phyloP scores from a whole-genome alignment of 2,888 invertebrate species.

The Andrena minutula region DNA sequence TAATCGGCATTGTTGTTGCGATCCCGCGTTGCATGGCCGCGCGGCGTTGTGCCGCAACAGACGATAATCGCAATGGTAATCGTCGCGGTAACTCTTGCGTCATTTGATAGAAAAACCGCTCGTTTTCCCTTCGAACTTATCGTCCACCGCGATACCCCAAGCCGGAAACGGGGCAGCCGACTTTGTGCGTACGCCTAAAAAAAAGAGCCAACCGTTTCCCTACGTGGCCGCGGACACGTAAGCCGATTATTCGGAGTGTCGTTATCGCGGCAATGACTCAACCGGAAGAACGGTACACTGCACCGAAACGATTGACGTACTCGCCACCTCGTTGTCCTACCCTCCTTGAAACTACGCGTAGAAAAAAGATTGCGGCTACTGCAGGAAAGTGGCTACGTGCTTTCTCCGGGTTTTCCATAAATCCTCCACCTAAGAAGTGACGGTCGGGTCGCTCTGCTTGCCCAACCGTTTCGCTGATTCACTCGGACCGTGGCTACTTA shows the following conservation, averaged over 20 bases:
- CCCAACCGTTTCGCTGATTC: constrained; percentile 13
- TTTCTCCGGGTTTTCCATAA: not conserved
- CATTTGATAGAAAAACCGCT: constrained; percentile 24
- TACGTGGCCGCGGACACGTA: constrained; percentile 63
- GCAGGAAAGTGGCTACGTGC: not conserved
- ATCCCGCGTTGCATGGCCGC: not conserved
- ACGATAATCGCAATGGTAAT: constrained; percentile 39
- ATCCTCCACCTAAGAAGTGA: not conserved
- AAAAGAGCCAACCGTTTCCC: constrained; percentile 2
- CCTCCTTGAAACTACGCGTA: constrained; percentile 10
- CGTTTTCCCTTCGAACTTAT: not conserved
- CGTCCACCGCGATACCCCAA: not conserved
- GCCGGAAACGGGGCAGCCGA: not conserved
- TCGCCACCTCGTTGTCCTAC: not conserved
- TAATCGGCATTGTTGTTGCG: constrained; percentile 44
- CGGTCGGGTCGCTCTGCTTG: not conserved
- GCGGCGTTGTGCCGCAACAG: not conserved
- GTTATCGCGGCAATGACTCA: constrained; percentile 67
- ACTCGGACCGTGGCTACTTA: not conserved
- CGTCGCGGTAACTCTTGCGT: constrained; percentile 27
- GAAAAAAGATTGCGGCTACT: not conserved
- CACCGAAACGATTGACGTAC: constrained; percentile 23
- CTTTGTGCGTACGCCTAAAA: not conserved
- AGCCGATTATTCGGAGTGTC: constrained; percentile 48
- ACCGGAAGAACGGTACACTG: constrained; percentile 51